Conservation (phyloP, 1,140 invertebrate genomes). For the Hylaeus volcanicus region DNA sequence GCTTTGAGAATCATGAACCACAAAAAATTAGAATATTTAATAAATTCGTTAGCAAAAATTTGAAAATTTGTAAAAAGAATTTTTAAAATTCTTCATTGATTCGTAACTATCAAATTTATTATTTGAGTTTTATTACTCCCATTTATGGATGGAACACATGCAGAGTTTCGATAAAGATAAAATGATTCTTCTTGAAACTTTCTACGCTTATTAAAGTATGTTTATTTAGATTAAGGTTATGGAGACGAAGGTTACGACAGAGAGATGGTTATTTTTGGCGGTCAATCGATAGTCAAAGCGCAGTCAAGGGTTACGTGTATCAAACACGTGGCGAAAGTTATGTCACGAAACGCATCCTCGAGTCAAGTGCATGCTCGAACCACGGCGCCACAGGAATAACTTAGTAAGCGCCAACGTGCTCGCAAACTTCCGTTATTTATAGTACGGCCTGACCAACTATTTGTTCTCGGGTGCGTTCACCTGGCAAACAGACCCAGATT, state of each 20-base stretch:
- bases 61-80: background rate
- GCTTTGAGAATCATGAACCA: too few species aligned
- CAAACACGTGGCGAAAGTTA: slow-evolving; percentile 12
- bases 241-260: too few species aligned
- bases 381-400: slow-evolving; percentile 36
- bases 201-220: background rate
- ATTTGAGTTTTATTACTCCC: background rate
- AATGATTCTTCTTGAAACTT: too few species aligned
- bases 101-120: too few species aligned
- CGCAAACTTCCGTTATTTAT: slow-evolving; percentile 62
- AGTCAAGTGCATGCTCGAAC: slow-evolving; percentile 37
- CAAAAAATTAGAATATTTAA: too few species aligned
- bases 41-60: too few species aligned
- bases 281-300: background rate
- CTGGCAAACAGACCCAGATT: slow-evolving; percentile 46
- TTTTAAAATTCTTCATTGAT: background rate
- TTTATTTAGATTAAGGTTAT: too few species aligned
- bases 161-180: too few species aligned
- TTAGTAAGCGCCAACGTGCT: slow-evolving; percentile 32
- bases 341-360: slow-evolving; percentile 1
- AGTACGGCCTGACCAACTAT: slow-evolving; percentile 49
- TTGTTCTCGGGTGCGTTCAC: slow-evolving; percentile 48
- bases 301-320: background rate
- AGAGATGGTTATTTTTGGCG: too few species aligned
- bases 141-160: too few species aligned